Evolutionary conservation across 2,888 invertebrate genomes (phyloP).

Genomic region (Scrobipalpa costella): DNA sequence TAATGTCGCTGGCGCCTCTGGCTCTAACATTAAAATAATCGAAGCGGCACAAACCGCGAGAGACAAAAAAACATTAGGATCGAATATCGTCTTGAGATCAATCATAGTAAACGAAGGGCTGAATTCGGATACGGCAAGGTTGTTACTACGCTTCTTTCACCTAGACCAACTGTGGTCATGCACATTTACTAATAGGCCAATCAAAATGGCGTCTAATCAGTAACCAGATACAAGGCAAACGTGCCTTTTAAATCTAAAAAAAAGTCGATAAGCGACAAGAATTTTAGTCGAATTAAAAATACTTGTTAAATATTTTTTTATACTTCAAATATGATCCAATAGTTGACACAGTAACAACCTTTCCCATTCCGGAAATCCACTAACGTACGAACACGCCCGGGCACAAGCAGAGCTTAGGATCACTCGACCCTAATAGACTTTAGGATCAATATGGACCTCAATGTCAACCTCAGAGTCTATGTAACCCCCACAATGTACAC

Average conservation of each 20-base stretch:
- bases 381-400: slow-evolving; percentile 56
- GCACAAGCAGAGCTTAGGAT: slow-evolving; percentile 37
- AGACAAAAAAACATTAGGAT: slow-evolving; percentile 69
- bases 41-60: slow-evolving; percentile 66
- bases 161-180: background rate
- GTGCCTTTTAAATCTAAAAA: background rate
- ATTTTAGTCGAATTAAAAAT: too few relatives aligned
- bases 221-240: background rate
- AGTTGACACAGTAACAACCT: slow-evolving; percentile 8
- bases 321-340: background rate
- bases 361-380: slow-evolving; percentile 46
- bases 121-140: slow-evolving; percentile 35
- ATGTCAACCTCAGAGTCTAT: slow-evolving; percentile 8
- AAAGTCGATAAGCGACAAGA: background rate
- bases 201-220: background rate
- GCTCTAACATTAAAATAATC: slow-evolving; percentile 60
- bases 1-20: background rate
- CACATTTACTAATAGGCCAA: background rate
- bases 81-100: slow-evolving; percentile 80
- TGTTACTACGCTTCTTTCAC: background rate
- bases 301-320: too few relatives aligned
- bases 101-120: slow-evolving; percentile 66
- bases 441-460: slow-evolving; percentile 19
- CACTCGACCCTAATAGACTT: background rate
- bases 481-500: background rate